Evolutionary conservation across 2,113 vertebrate genomes (phyloP).

Genomic region (Tonatia bakeri): DNA sequence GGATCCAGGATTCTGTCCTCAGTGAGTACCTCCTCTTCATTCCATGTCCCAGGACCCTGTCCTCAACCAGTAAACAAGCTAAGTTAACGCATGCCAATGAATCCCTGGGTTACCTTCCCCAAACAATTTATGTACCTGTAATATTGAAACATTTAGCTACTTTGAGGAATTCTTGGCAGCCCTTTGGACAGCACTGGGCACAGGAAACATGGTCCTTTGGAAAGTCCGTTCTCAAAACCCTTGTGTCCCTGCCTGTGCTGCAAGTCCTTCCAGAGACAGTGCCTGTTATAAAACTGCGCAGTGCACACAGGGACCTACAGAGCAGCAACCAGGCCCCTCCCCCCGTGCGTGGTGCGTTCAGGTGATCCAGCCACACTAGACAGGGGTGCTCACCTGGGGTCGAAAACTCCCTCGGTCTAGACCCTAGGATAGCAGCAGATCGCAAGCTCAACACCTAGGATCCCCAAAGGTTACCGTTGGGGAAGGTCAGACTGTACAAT

Average conservation of each 20-base stretch:
- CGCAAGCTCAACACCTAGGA: neutral
- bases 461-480: neutral
- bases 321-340: neutral
- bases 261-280: neutral
- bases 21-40: neutral
- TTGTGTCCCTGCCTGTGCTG: neutral
- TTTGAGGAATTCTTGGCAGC: neutral
- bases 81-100: neutral
- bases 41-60: neutral
- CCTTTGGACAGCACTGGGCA: neutral
- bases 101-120: neutral
- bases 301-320: accelerated
- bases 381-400: neutral
- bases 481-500: neutral
- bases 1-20: neutral
- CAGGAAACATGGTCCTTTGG: neutral
- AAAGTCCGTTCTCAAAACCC: neutral
- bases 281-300: neutral
- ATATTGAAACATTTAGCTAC: neutral
- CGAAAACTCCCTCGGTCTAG: neutral
- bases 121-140: neutral
- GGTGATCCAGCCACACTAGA: neutral
- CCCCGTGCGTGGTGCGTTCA: neutral
- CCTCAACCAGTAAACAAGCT: neutral
- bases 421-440: neutral